Evolutionary conservation across 2,888 invertebrate genomes (phyloP), one percentile per base, ranked within the genome.

Genomic region (Heteromyza rotundicornis): DNA sequence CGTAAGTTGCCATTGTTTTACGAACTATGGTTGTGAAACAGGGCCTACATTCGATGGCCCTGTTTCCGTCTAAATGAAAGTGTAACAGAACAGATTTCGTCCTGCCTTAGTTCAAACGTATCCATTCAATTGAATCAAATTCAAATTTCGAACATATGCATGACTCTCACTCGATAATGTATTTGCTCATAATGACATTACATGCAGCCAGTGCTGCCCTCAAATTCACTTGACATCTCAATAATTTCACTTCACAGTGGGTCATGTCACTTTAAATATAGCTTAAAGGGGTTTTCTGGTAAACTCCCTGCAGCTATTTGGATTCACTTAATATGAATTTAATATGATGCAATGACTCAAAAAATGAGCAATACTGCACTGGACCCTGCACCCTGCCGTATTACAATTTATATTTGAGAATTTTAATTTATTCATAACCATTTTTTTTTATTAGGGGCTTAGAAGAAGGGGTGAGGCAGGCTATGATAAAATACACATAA

Each of bases 371-470:
- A 66, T 69, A 63, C 61, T 64, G 58, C 61, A 57, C 17, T 40
- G 27, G 32, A 63, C 57, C 62, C 57, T 62, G 53, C 14, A 32
- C 7, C 20, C 20, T 20, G 2, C 19, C 19, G 17, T 17, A 17
- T 55, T 35, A 23, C 52, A 5, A 12, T 44, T 57, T 59, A 10
- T 51, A 58, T 62, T 60, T 49, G 14, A 58, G 70, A 75, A 72
- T 77, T 76, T 79, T 77, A 79, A 80, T 80, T 80, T 79, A 80
- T 79, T 78, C 80, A 79, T 80, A 74, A 73, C 67, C 64, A 65
- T 67, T 63, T 70, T n/a, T 69, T 63, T 57, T 61, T 72, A 70
- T 75, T 71, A 70, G 54, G 50, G 36, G 23, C 19, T 20, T 17
- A 3, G 7, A 8, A 36, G 51, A 58, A 36, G 36, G 59, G 63